phyloP scores from a whole-genome alignment of 2,113 vertebrate genomes.

The Danio rerio region GRCz12tu NC_133192.1:13901501-13902000 shows the following conservation, averaged over 20 bases:
- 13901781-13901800: constrained; percentile 22
- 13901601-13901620: not conserved
- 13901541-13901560: too few species aligned
- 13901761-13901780: constrained; percentile 1
- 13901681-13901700: constrained; percentile 37
- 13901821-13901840: constrained; percentile 49
- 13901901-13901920: not conserved
- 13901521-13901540: too few species aligned
- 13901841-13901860: constrained; percentile 75
- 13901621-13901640: not conserved
- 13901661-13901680: constrained; percentile 17
- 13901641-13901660: not conserved
- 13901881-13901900: constrained; percentile 52
- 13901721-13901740: constrained; percentile 34
- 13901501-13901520: constrained; percentile 1
- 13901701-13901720: constrained; percentile 57
- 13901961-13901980: too few species aligned
- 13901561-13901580: not conserved
- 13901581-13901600: not conserved
- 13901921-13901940: not conserved
- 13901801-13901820: constrained; percentile 61
- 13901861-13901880: constrained; percentile 48
- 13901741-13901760: constrained; percentile 16
- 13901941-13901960: not conserved
- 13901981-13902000: too few species aligned